Base-by-base conservation (phyloP, 2,113 vertebrate genomes). In the Kryptolebias marmoratus region DNA sequence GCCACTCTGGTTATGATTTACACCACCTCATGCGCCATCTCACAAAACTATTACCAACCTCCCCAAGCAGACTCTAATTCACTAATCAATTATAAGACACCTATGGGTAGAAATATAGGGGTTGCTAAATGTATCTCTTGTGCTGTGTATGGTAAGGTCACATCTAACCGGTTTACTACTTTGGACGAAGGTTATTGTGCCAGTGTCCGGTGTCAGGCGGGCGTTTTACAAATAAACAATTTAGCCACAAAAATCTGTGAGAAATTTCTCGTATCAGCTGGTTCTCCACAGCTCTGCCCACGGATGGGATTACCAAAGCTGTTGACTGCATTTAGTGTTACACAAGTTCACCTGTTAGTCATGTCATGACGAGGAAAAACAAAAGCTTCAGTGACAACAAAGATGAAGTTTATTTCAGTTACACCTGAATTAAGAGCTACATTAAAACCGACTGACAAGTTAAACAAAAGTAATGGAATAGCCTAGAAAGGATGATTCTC, bases 121-220 rank as follows among this genome's bases (percentile, higher is more conserved):
- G 53, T 74, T 67, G 93, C 94, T 97, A 98, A 95, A 96, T 96
- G 95, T 96, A 97, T 94, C 90, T 82, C 30, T 87, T 94, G 92
- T 78, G 92, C 96, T 98, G 94, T 96, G 95, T 96, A 96, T 95
- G 96, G 95, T 93, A 90, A 94, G 88, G 91, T 91, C 86, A 85
- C 88, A 82, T 79, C 84, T 86, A 81, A 62, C 77, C 62, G 91
- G 81, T 77, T 57, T 75, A 59, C 73, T 76, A 88, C 84, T 73
- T 81, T 77, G 78, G 36, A 88, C 30, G 39, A 85, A 88, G 78
- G 47, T 75, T 39, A 72, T 54, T 64, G 50, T 11, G 39, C 59
- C 53, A 84, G 88, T 91, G 74, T 91, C 76, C 63, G 61, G 64
- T 92, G 91, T 90, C 88, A 90, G n/a, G 68, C 1, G 0, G n/a